phyloP scores from a whole-genome alignment of 2,888 invertebrate species.

The Balanococcus diminutus region DNA sequence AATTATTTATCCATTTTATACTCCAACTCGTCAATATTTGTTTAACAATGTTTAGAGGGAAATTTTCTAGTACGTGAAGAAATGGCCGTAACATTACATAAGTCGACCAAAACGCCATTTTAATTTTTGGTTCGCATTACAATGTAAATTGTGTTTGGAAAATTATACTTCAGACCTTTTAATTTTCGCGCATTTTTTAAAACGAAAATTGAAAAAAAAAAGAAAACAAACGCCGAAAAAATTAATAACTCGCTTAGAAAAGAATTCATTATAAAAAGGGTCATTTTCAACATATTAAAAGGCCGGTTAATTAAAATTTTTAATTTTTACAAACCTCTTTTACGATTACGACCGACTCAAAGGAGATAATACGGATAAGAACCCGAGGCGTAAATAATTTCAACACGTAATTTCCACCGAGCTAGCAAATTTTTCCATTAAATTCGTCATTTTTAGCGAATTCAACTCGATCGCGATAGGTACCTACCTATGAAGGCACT shows the following conservation, averaged over 20 bases:
- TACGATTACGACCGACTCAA: not conserved
- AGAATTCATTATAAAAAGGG: not conserved
- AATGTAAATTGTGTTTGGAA: not conserved
- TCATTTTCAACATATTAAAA: not conserved
- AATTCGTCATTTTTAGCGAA: not conserved
- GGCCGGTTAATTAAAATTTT: not conserved
- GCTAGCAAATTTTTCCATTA: not conserved
- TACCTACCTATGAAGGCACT: not conserved
- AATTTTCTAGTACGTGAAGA: not conserved
- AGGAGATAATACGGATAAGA: not conserved
- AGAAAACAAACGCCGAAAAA: not conserved
- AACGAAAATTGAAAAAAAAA: not conserved
- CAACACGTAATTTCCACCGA: not conserved
- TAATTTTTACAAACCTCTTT: slow-evolving; percentile 1
- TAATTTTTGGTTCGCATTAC: not conserved
- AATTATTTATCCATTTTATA: not conserved
- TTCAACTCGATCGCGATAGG: not conserved
- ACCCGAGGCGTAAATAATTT: not conserved
- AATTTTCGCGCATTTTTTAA: not conserved
- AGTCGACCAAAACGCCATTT: not conserved
- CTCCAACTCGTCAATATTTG: not conserved
- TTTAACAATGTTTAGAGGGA: not conserved
- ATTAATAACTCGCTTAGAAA: not conserved
- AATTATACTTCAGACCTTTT: not conserved
- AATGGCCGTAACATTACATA: not conserved